Percentiles rank a stretch among this genome's conserved stretches.
Evolutionary conservation across 2,797 vertebrate species (phyloP).

Genomic region (Tenualosa thibaudeaui): DNA sequence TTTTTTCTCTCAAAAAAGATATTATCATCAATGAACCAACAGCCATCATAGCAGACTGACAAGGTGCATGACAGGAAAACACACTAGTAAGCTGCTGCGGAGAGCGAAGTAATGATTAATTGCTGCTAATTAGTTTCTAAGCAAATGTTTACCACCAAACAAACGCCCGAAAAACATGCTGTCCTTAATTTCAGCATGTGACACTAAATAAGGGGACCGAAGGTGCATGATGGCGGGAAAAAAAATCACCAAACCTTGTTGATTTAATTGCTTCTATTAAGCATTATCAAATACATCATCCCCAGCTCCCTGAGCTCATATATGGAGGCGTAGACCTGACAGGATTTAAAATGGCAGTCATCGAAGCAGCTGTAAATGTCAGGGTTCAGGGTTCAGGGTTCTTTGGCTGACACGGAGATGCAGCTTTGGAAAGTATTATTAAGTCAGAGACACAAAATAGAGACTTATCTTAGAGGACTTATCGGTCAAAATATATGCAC

Average conservation of each 20-base stretch:
- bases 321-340: neutral
- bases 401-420: neutral
- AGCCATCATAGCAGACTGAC: neutral
- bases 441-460: neutral
- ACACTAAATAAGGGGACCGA: neutral
- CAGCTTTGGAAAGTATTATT: neutral
- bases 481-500: neutral
- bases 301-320: slow-evolving; percentile 16
- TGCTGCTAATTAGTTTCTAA: slow-evolving; percentile 15
- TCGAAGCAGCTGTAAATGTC: neutral
- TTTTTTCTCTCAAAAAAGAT: slow-evolving; percentile 15
- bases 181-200: neutral
- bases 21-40: neutral
- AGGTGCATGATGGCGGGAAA: neutral
- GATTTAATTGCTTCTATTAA: neutral
- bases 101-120: neutral
- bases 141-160: slow-evolving; percentile 11
- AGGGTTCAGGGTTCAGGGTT: slow-evolving; percentile 6
- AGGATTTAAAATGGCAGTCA: neutral
- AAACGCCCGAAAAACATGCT: neutral
- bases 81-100: neutral
- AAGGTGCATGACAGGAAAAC: slow-evolving; percentile 19
- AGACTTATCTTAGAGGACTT: neutral
- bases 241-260: neutral
- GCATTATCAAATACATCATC: neutral